Percentiles rank a stretch among this genome's conserved stretches.
Conservation (phyloP, 37 sponge, comb jelly and placozoan genomes). For the Axinella damicornis region DNA sequence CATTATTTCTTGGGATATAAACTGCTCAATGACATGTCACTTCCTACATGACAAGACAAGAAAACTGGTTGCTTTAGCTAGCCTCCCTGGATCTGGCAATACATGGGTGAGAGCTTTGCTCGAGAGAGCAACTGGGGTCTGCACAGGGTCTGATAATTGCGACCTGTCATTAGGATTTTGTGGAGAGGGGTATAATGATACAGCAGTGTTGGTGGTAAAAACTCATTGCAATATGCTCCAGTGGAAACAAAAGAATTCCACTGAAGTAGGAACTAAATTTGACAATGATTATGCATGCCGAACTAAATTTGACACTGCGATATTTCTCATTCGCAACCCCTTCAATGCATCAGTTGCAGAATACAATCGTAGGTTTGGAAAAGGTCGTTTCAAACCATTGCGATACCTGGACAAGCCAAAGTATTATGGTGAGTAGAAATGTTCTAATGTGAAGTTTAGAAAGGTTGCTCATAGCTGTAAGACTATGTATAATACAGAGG, state of each 20-base stretch:
- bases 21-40: too few species aligned
- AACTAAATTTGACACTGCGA: constrained; percentile 3
- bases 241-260: too few species aligned
- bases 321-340: constrained; percentile 30
- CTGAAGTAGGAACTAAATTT: too few species aligned
- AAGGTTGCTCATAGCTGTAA: too few species aligned
- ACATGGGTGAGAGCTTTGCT: constrained; percentile 68
- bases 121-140: constrained; percentile 62
- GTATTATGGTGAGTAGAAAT: not conserved
- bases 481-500: too few species aligned
- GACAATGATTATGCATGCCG: not conserved
- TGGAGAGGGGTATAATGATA: constrained; percentile 32
- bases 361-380: constrained; percentile 4
- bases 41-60: too few species aligned
- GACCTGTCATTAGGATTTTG: constrained; percentile 24
- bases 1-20: too few species aligned
- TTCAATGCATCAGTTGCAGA: constrained; percentile 26
- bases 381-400: not conserved
- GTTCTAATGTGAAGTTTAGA: too few species aligned
- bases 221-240: constrained; percentile 11
- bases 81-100: constrained; percentile 78
- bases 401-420: not conserved
- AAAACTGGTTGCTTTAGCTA: constrained; percentile 40
- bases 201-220: constrained; percentile 24
- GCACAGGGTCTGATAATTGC: constrained; percentile 52